A percentile compares a stretch with the other conserved stretches of the same genome.
Conservation (phyloP, 2,797 vertebrate species). For the Petrocephalus schoutedeni region DNA sequence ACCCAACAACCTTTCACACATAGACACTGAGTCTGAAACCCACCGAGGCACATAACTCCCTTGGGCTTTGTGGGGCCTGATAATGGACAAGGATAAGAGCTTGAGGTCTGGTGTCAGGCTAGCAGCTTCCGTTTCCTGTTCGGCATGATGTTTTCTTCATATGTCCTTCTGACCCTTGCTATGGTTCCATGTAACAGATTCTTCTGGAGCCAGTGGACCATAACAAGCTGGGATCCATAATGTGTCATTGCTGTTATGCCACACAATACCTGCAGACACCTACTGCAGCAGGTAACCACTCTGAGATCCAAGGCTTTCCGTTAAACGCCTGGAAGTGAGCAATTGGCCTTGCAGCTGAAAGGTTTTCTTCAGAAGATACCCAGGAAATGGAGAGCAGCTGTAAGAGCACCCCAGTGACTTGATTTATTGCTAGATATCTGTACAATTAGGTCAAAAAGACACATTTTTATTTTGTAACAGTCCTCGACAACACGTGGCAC, state of each 20-base stretch:
- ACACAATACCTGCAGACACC: not conserved
- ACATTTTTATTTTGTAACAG: not conserved
- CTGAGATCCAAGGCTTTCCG: not conserved
- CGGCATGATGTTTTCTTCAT: not conserved
- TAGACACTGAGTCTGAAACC: not conserved
- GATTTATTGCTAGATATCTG: not conserved
- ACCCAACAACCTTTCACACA: not conserved
- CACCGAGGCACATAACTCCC: not conserved
- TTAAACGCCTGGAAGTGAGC: not conserved
- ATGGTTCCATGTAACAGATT: not conserved
- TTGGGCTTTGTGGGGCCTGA: not conserved
- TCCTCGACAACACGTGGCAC: not conserved
- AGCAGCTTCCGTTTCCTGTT: not conserved
- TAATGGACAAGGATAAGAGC: not conserved
- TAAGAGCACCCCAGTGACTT: not conserved
- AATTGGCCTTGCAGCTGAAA: not conserved
- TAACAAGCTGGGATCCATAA: not conserved
- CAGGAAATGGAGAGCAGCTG: not conserved
- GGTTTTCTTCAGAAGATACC: not conserved
- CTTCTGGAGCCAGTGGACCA: not conserved
- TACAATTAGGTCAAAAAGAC: not conserved
- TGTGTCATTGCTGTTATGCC: not conserved
- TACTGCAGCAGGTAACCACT: not conserved
- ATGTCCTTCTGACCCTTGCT: not conserved
- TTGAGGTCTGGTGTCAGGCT: not conserved